Base-by-base conservation (phyloP, 2,113 vertebrate species). In the Nyctibius bracteatus region DNA sequence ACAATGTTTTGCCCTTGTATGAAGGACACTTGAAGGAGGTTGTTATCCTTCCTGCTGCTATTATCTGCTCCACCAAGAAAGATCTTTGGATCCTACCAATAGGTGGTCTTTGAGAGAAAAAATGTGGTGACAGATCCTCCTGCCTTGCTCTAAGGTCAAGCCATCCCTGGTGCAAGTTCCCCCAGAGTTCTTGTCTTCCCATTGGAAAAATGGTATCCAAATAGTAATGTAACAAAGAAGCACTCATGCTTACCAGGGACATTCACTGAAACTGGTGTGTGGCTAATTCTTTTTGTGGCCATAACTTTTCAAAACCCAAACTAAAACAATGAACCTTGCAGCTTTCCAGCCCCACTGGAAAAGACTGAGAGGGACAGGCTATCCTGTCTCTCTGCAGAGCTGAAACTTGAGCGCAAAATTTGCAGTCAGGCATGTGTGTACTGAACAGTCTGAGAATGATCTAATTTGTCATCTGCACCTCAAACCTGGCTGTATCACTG, bases 351-450 rank as follows among this genome's bases (percentile, higher is more conserved):
- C 31, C 18, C 17, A 14, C 5, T 66, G 39, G 23, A 74, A 51
- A 73, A 83, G n/a, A 27, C 25, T 54, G 35, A n/a, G 21, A 62
- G 9, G 22, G 7, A 23, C 9, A 51, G 37, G 7, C 17, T 67
- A 46, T 19, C 19, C 43, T 31, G 10, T 37, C 30, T 31, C 67
- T 72, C 52, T 47, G 18, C 47, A 92, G 30, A 70, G 25, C 19
- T 30, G 25, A 78, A 58, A 2, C 9, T 58, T 25, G 51, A 43
- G 35, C 1, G 2, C 35, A 55, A 58, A 80, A 35, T n/a, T 78
- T n/a, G 9, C 28, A 62, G 43, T 27, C 8, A 79, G 27, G 23
- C 1, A 0, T n/a, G 27, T 31, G 7, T 43, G 10, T 73, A 27
- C 24, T 55, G 39, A 71, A 25, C 18, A 43, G 31, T 46, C 24